These are phyloP conservation scores for Aurelia sp. DNA, from an alignment of 30 jellyfish, hydroid and myxozoan species.

Conservation along the genomic window DNA sequence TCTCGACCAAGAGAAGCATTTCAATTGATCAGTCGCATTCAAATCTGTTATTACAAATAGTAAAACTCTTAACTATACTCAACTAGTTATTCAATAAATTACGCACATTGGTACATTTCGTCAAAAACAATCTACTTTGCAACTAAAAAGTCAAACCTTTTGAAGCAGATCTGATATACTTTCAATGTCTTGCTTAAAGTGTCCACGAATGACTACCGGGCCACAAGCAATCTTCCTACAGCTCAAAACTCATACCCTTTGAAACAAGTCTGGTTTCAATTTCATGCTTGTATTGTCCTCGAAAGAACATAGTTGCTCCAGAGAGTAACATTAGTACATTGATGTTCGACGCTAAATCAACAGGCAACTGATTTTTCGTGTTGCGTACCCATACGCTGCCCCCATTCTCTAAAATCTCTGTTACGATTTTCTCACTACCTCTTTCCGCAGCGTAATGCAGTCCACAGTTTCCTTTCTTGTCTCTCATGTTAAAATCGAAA, in stretches of 20 bases:
- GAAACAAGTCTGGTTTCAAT: constrained; percentile 47
- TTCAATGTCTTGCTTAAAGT: constrained; percentile 19
- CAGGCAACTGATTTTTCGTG: constrained; percentile 52
- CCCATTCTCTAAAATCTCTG: constrained; percentile 57
- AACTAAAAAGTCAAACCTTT: constrained; percentile 47
- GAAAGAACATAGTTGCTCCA: constrained; percentile 62
- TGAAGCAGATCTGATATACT: constrained; percentile 11
- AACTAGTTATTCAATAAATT: no score
- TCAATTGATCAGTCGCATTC: no score
- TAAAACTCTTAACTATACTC: no score
- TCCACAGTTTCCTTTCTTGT: constrained; percentile 59
- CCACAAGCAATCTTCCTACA: not conserved
- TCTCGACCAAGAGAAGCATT: no score
- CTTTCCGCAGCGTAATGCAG: constrained; percentile 71
- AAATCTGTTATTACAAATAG: no score
- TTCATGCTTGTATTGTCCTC: constrained; percentile 40
- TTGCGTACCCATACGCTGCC: constrained; percentile 69
- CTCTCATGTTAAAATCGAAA: constrained; percentile 56
- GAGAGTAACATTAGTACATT: constrained; percentile 56
- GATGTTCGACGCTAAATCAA: constrained; percentile 65
- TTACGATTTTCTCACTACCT: constrained; percentile 55
- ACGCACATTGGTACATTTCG: no score
- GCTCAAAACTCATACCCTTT: constrained; percentile 64
- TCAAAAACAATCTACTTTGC: not conserved
- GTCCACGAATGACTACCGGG: constrained; percentile 13